Evolutionary conservation across 2,113 vertebrate genomes (phyloP).

Genomic region (Platycercus adscitus): DNA sequence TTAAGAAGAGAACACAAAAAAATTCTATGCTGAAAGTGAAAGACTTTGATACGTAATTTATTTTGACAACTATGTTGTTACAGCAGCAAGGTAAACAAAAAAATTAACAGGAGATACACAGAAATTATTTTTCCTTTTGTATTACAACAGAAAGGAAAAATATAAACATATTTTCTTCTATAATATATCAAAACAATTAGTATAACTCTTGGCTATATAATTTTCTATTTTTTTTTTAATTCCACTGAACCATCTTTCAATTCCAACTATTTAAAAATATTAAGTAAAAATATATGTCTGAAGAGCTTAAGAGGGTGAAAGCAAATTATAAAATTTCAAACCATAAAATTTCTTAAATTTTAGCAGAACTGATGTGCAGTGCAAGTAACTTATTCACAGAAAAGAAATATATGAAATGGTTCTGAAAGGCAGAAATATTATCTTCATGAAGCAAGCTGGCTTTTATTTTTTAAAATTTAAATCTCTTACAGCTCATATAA

Average conservation of each 20-base stretch:
- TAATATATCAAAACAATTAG: not conserved
- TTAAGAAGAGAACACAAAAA: not conserved
- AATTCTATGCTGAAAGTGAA: not conserved
- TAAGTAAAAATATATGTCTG: not conserved
- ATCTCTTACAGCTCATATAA: not conserved
- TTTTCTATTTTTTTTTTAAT: not conserved
- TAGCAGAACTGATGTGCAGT: not conserved
- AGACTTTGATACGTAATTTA: not conserved
- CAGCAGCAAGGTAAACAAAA: not conserved
- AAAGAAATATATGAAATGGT: not conserved
- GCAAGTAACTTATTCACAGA: not conserved
- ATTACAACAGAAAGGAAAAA: not conserved
- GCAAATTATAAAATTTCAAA: not conserved
- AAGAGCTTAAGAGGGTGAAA: not conserved
- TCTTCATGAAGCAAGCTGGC: not conserved
- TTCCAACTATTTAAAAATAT: not conserved
- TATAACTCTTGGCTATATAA: not conserved
- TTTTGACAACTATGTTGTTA: constrained; percentile 6
- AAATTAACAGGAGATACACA: not conserved
- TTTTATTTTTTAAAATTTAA: not conserved
- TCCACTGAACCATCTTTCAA: not conserved
- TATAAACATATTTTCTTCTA: not conserved
- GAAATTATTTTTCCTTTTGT: not conserved
- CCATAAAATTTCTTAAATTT: not conserved
- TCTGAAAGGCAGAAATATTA: not conserved